Evolutionary conservation across 35 echinoderm and acorn worm genomes (phyloP), one percentile per base, ranked within the genome.

Genomic region (Lytechinus pictus): DNA sequence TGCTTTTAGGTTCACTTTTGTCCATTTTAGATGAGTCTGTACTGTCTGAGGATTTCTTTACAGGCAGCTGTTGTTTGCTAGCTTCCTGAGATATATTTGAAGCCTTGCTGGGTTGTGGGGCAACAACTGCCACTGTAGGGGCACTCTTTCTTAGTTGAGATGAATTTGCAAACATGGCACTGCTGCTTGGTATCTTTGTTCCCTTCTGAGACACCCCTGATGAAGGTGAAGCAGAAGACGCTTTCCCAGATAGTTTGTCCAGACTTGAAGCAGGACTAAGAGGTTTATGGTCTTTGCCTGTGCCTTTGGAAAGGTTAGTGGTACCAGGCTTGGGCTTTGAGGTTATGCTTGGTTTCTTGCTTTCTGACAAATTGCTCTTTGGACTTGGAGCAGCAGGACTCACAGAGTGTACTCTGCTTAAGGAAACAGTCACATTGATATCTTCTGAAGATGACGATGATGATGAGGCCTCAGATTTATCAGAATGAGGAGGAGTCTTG

Each of bases 361-460:
- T 57, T 53, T 93, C 92, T 19, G 92, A 57, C 54, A 27, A 11
- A 57, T 54, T 93, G 54, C 9, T 55, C 54, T 93, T 93, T 54
- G 92, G 53, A 57, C 27, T 55, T 9, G 92, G 92, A 54, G 57
- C 92, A 57, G 92, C 92, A 57, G 92, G 92, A 93, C 92, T 93
- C 9, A 93, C 92, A 28, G 92, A 93, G n/a, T 54, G 28, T 11
- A 93, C 53, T 27, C 54, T 93, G 53, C 52, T 57, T 9, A 54
- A 44, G 55, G 53, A 28, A 28, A 57, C 95, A 52, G 96, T 94
- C 54, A 95, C 97, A 97, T 93, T 95, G 19, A 97, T 60, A 60
- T 98, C 97, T 72, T 98, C 97, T n/a, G 97, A 97, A 1, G 94
- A 54, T 52, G 96, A 96, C 27, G 96, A 96, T n/a, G 97, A 98